Evolutionary conservation across 2,797 vertebrate species (phyloP).

Genomic region (Takifugu rubripes): DNA sequence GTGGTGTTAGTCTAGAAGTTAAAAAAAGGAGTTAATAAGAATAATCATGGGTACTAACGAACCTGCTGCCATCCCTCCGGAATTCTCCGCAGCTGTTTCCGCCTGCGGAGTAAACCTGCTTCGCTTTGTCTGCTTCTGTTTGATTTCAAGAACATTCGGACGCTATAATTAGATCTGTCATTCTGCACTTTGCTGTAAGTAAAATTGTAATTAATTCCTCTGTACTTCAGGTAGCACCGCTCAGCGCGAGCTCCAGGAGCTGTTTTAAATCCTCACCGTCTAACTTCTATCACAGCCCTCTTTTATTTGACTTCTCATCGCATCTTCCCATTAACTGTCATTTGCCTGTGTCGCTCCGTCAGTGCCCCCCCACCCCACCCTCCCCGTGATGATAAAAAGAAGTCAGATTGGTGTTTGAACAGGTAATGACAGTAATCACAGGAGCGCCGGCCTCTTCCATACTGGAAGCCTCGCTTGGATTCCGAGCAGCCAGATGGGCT

Average conservation of each 20-base stretch:
- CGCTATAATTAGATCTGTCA: slow-evolving; percentile 72
- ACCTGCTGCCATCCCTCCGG: slow-evolving; percentile 33
- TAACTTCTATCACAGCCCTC: slow-evolving; percentile 7
- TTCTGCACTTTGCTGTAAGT: slow-evolving; percentile 27
- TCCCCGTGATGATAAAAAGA: no score
- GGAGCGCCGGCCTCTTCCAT: no score
- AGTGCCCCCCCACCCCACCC: not conserved
- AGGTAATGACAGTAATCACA: no score
- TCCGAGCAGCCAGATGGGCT: no score
- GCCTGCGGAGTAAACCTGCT: slow-evolving; percentile 61
- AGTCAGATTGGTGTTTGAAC: no score
- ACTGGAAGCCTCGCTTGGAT: no score
- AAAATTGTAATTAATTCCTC: slow-evolving; percentile 28
- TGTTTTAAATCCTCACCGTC: slow-evolving; percentile 14
- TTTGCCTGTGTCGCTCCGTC: not conserved
- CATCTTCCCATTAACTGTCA: not conserved
- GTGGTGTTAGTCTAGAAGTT: slow-evolving; percentile 27
- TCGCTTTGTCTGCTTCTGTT: slow-evolving; percentile 47
- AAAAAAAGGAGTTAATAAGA: slow-evolving; percentile 44
- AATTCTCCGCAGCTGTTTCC: slow-evolving; percentile 61
- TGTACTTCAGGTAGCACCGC: slow-evolving; percentile 11
- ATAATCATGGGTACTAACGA: slow-evolving; percentile 41
- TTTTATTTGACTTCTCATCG: slow-evolving; percentile 24
- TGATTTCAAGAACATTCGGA: slow-evolving; percentile 56
- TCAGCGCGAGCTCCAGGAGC: slow-evolving; percentile 10